Evolutionary conservation across 2,888 invertebrate species (phyloP).

Genomic region (Candidula unifasciata): DNA sequence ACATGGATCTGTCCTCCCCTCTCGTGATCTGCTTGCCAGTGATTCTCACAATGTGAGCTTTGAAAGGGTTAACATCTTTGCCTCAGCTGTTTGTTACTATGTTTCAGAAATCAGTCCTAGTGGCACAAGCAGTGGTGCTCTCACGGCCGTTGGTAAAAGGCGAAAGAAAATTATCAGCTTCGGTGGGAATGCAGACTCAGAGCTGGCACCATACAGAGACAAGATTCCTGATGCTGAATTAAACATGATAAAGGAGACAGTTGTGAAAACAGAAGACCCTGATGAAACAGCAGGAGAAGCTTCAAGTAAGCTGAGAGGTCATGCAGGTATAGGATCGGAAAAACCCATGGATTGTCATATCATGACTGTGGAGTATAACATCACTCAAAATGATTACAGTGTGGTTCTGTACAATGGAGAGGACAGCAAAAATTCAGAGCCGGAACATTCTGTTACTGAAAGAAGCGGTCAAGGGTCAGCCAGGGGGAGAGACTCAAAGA

Average conservation of each 20-base stretch:
- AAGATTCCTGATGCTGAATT: neutral
- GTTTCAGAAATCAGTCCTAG: neutral
- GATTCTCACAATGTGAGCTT: too few relatives aligned
- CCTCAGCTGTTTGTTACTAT: neutral
- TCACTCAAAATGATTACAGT: conserved; percentile 1
- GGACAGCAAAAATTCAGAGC: neutral
- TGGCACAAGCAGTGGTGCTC: too few relatives aligned
- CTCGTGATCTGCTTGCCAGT: too few relatives aligned
- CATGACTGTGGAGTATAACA: conserved; percentile 6
- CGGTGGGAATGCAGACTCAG: neutral
- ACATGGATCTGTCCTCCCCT: too few relatives aligned
- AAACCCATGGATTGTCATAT: neutral
- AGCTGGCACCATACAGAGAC: neutral
- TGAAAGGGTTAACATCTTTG: too few relatives aligned
- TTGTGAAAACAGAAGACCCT: neutral
- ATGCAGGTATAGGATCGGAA: neutral
- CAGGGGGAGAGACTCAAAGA: neutral
- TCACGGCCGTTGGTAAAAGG: too few relatives aligned
- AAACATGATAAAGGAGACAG: neutral
- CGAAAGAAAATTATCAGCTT: neutral
- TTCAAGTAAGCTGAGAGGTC: neutral
- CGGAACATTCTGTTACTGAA: neutral
- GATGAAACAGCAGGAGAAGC: neutral
- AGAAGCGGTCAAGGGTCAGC: neutral
- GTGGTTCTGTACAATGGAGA: conserved; percentile 12